A percentile compares a stretch with the other conserved stretches of the same genome.
Evolutionary conservation across 2,797 vertebrate genomes (phyloP).

Genomic region (Takifugu rubripes): DNA sequence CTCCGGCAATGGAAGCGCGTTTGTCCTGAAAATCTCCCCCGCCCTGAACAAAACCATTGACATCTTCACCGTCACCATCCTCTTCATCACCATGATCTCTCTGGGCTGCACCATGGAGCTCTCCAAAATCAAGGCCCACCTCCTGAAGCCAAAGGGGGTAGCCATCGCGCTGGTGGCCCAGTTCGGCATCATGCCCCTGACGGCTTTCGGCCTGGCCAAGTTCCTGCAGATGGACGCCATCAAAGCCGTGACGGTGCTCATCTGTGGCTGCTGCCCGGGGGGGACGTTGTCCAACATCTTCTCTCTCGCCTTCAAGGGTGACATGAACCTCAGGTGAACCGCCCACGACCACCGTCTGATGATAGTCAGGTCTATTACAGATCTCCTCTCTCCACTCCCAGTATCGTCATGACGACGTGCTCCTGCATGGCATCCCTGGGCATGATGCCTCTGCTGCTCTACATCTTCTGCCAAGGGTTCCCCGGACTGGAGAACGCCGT

Average conservation of each 20-base stretch:
- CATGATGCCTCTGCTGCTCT: conserved; percentile 84
- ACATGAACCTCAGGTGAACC: conserved; percentile 88
- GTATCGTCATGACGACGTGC: conserved; percentile 85
- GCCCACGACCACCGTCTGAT: neutral
- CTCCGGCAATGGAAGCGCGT: conserved; percentile 46
- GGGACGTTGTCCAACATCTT: conserved; percentile 84
- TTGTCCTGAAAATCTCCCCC: conserved; percentile 17
- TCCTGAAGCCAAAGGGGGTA: conserved; percentile 78
- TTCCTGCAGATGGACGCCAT: conserved; percentile 65
- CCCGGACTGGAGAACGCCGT: conserved; percentile 71
- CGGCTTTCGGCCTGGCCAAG: conserved; percentile 78
- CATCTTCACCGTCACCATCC: conserved; percentile 46
- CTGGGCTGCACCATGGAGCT: conserved; percentile 84
- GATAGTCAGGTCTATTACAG: too few species aligned
- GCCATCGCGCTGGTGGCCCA: conserved; percentile 78
- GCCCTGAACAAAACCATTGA: conserved; percentile 62
- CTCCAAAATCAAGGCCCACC: conserved; percentile 78
- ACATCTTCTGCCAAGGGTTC: conserved; percentile 76
- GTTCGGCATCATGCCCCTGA: conserved; percentile 85
- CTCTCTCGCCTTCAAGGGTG: conserved; percentile 76
- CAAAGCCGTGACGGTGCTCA: conserved; percentile 79
- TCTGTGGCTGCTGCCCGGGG: conserved; percentile 85
- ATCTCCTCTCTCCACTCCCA: conserved; percentile 34
- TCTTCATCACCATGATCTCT: conserved; percentile 77
- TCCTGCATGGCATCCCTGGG: conserved; percentile 77